Evolutionary conservation across 2,888 invertebrate species (phyloP), one percentile per base, ranked within the genome.

Genomic region (Drosophila pseudotakahashii): DNA sequence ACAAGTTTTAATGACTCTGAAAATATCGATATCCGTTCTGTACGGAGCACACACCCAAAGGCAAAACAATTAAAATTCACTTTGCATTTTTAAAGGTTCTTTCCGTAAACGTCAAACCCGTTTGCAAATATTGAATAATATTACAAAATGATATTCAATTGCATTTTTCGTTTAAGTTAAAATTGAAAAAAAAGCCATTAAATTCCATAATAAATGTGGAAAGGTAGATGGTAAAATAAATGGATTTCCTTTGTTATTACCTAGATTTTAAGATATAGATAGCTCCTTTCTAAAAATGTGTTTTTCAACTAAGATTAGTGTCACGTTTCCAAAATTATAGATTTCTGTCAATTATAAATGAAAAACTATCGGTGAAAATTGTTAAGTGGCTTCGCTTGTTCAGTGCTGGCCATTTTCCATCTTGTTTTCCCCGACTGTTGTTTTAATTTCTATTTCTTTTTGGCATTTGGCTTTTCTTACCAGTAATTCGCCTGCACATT

Each of bases 401-500:
- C n/a, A n/a, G n/a, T n/a, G n/a, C n/a, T n/a, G n/a, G n/a, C n/a
- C n/a, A 3, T 7, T 19, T 7, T 44, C 44, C 7, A 44, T 44
- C 44, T 44, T 23, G 44, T 44, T 59, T 45, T 36, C 19, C 19
- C 44, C 34, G 42, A 13, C 36, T 48, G 30, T 34, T 42, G 54
- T 47, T 54, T 66, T 67, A 67, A 39, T 68, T 50, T 57, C 9
- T 32, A 48, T 68, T 51, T 58, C 44, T 58, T 39, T 39, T 51
- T 50, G 51, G 51, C 36, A 34, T 52, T 48, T 16, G 14, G 45
- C 11, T 57, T 58, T 69, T 30, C 26, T 50, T 37, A 6, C 13
- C 44, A 9, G 64, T 57, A 69, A 60, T 50, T 50, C 36, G 39
- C 50, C 45, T 53, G 68, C 53, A 54, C 66, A 68, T 66, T 54